phyloP scores from a whole-genome alignment of 1,140 invertebrate genomes.

The Brachionus manjavacas region DNA sequence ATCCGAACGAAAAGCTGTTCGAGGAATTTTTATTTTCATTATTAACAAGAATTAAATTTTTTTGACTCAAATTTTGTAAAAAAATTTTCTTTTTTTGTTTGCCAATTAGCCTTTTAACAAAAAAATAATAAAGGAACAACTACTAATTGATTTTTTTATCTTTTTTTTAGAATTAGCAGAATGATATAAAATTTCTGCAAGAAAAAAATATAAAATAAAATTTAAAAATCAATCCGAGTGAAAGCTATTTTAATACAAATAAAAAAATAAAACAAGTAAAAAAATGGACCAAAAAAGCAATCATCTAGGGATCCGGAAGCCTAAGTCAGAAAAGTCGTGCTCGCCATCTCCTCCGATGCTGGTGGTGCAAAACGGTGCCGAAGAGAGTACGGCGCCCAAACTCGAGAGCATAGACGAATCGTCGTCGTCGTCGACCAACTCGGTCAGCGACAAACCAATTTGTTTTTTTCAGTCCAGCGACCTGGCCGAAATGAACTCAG shows the following conservation, averaged over 20 bases:
- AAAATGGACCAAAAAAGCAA: not conserved
- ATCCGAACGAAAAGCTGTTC: not conserved
- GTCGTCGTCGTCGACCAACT: not conserved
- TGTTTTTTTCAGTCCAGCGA: not conserved
- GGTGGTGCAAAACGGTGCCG: not conserved
- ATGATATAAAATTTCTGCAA: not conserved
- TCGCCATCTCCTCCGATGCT: not conserved
- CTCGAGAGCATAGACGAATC: not conserved
- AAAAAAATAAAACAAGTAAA: not conserved
- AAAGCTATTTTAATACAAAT: not conserved
- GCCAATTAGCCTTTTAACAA: not conserved
- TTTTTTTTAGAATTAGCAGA: not conserved
- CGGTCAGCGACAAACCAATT: not conserved
- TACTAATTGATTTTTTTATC: not conserved
- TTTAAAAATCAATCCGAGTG: conserved; percentile 7
- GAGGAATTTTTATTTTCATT: too few species aligned
- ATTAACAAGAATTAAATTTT: too few species aligned
- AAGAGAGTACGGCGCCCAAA: not conserved
- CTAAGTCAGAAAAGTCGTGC: not conserved
- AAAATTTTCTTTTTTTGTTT: not conserved
- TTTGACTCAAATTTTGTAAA: too few species aligned
- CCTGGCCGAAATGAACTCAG: not conserved
- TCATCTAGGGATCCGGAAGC: not conserved
- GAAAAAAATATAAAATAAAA: not conserved
- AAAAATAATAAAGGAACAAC: too few species aligned